phyloP scores from a whole-genome alignment of 2,113 vertebrate species.

The Corythaeola cristata region DNA sequence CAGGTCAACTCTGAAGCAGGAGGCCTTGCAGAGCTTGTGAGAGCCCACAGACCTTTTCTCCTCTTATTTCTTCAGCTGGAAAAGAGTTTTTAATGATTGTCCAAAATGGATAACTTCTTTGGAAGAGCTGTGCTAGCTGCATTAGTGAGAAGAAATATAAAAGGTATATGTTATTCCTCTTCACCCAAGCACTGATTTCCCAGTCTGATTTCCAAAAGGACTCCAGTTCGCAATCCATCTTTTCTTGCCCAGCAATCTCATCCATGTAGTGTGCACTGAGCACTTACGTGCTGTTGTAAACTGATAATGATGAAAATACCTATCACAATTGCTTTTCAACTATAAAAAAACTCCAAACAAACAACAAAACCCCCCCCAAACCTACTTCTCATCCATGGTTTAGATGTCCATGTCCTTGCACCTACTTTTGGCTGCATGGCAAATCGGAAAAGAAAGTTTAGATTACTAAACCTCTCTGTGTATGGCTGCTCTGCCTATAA shows the following conservation, averaged over 20 bases:
- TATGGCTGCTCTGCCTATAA: background rate
- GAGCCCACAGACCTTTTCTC: background rate
- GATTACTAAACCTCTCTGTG: background rate
- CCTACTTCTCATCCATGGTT: background rate
- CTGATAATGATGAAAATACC: background rate
- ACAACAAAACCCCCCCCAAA: no score
- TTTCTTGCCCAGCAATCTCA: no score
- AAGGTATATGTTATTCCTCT: background rate
- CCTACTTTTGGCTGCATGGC: background rate
- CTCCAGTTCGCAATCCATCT: no score
- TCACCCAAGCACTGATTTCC: background rate
- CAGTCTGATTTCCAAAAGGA: background rate
- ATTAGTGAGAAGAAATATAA: background rate
- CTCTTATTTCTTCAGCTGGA: background rate
- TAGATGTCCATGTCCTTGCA: background rate
- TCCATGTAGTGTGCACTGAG: background rate
- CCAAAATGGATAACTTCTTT: background rate
- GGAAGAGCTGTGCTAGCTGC: background rate
- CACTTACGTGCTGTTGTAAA: background rate
- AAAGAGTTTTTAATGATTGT: background rate
- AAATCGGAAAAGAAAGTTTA: background rate
- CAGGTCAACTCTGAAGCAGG: background rate
- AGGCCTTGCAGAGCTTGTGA: background rate
- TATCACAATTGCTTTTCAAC: background rate
- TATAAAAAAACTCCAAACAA: no score